A percentile compares a stretch with the other conserved stretches of the same genome.
Conservation (phyloP, 2,888 invertebrate genomes). For the Drosophila mimica region DNA sequence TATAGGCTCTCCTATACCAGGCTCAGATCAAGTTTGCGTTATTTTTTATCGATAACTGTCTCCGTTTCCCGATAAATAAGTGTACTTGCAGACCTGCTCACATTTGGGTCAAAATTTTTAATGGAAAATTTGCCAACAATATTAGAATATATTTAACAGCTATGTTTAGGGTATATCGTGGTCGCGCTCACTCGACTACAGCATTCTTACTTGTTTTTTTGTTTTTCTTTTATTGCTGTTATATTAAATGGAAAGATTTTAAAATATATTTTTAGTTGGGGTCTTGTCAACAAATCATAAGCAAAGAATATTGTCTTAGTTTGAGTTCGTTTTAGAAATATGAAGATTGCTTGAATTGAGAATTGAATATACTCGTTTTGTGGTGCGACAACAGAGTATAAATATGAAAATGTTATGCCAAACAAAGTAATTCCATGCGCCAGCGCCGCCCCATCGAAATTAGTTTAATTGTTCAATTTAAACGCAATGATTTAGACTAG, state of each 20-base stretch:
- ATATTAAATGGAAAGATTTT: neutral
- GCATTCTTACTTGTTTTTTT: too few species aligned
- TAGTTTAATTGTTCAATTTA: constrained; percentile 76
- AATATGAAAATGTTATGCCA: constrained; percentile 17
- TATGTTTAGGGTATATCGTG: too few species aligned
- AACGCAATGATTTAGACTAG: constrained; percentile 70
- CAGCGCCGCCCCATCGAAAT: constrained; percentile 52
- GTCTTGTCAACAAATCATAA: neutral
- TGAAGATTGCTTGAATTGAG: neutral
- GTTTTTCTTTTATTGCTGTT: neutral
- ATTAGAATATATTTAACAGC: too few species aligned
- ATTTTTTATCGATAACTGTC: too few species aligned
- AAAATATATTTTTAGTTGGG: neutral
- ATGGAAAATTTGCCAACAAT: too few species aligned
- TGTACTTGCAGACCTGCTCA: too few species aligned
- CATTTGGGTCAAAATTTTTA: too few species aligned
- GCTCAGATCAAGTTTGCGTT: too few species aligned
- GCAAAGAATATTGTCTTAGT: neutral
- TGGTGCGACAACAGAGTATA: neutral
- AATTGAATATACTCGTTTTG: neutral
- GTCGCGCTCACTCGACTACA: too few species aligned
- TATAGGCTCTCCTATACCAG: too few species aligned
- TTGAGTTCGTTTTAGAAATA: neutral
- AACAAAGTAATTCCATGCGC: constrained; percentile 38
- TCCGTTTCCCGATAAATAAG: too few species aligned